A percentile compares a stretch with the other conserved stretches of the same genome.
phyloP scores from a whole-genome alignment of 2,888 invertebrate genomes.

The Nesidiocoris tenuis region DNA sequence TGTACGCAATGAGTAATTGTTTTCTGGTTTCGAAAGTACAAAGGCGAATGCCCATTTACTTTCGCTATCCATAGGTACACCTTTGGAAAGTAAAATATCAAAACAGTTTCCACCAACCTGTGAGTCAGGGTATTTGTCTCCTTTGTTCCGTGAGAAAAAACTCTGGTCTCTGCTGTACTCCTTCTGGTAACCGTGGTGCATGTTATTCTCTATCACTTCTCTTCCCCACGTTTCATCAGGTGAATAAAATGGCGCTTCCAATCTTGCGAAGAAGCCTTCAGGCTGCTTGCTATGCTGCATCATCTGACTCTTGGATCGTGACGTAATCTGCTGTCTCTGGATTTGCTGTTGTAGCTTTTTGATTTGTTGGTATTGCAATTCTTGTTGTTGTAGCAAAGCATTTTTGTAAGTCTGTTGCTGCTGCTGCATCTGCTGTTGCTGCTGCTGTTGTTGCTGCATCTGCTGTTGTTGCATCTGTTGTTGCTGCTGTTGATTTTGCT shows the following conservation, averaged over 20 bases:
- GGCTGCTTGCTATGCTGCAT: conserved; percentile 44
- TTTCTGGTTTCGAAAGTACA: no score
- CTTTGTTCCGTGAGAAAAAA: conserved; percentile 30
- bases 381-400: conserved; percentile 42
- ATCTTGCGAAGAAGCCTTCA: conserved; percentile 37
- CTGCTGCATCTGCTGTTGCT: conserved; percentile 33
- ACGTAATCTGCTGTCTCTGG: conserved; percentile 44
- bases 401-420: conserved; percentile 39
- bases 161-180: conserved; percentile 45
- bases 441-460: conserved; percentile 53
- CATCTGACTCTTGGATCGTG: conserved; percentile 40
- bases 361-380: conserved; percentile 45
- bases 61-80: no score
- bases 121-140: conserved; percentile 30
- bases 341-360: conserved; percentile 46
- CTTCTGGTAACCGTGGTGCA: conserved; percentile 40
- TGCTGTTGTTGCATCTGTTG: conserved; percentile 60
- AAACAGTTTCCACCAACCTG: not conserved
- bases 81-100: no score
- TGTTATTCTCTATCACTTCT: conserved; percentile 43
- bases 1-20: no score
- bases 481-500: conserved; percentile 51
- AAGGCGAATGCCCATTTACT: no score
- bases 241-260: conserved; percentile 43
- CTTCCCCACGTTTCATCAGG: conserved; percentile 47